Base-by-base conservation (phyloP, 2,888 invertebrate species). In the Acrobasis suavella region DNA sequence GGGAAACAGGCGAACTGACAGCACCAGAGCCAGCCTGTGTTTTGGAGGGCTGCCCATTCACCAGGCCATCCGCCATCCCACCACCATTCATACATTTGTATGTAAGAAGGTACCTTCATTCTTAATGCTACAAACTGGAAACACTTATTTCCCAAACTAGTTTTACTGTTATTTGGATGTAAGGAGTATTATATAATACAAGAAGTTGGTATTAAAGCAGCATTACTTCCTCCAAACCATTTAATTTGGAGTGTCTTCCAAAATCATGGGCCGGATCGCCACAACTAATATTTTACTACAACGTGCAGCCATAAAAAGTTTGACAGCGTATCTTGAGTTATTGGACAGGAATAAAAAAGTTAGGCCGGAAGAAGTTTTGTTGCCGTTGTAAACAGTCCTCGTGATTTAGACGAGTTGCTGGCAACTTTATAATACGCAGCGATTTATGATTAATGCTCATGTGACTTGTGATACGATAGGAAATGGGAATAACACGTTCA, bases 371-470 rank as follows among this genome's bases (percentile, higher is more conserved):
- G 71, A 82, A 86, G 78, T 87, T 87, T 78, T 78, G 83, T 80
- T 80, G 80, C 81, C 73, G 83, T 85, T 88, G 86, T 87, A 85
- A 85, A 84, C 79, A 82, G 82, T 84, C 82, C 82, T 76, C 80
- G 76, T 88, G 89, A 90, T 89, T 88, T 90, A 89, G 80, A 76
- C 73, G 77, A 85, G 78, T 87, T 86, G 73, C 76, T 74, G 80
- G 83, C 74, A 85, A 82, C 80, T 87, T 83, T 74, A 80, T 79
- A 81, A 79, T 77, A 76, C 77, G 75, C 76, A 78, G 78, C 73
- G 73, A 75, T 79, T 76, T 75, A 72, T 78, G 76, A 81, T 78
- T 74, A 77, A 82, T 77, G 68, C 62, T 17, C 22, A 68, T 63
- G 67, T 65, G 60, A 60, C 51, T 60, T 60, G 16, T 39, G 60